These are phyloP conservation scores for Cliona cf. orientalis DNA, from an alignment of 37 sponge, comb jelly and placozoan species.

Conservation along the genomic window DNA sequence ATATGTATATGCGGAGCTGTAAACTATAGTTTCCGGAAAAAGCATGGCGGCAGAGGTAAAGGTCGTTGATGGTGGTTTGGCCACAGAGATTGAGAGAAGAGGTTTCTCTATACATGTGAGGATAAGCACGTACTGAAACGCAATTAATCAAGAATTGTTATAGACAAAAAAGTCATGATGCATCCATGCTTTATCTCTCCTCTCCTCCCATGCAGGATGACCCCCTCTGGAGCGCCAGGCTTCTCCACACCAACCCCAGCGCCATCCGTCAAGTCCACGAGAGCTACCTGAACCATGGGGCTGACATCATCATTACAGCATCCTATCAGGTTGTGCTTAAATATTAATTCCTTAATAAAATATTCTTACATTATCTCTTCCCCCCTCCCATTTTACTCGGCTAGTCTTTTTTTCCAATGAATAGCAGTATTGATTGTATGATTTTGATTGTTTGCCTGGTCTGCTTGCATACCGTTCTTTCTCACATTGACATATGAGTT, in stretches of 20 bases:
- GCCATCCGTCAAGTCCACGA: slow-evolving; percentile 56
- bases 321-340: slow-evolving; percentile 71
- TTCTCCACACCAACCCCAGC: slow-evolving; percentile 65
- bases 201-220: slow-evolving; percentile 33
- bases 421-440: too few relatives aligned
- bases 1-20: too few relatives aligned
- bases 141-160: neutral
- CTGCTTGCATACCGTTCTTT: neutral
- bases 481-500: neutral
- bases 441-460: too few relatives aligned
- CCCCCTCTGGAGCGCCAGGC: slow-evolving; percentile 87
- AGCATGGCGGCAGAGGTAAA: too few relatives aligned
- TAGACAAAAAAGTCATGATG: neutral
- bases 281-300: slow-evolving; percentile 59
- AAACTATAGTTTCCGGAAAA: too few relatives aligned
- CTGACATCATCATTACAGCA: slow-evolving; percentile 79
- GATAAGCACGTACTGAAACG: neutral
- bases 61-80: slow-evolving; percentile 86
- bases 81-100: slow-evolving; percentile 70
- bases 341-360: neutral
- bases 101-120: slow-evolving; percentile 53
- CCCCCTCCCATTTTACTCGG: neutral
- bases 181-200: neutral
- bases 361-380: neutral
- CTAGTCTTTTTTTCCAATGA: neutral